Percentiles rank a stretch among this genome's conserved stretches.
phyloP scores from a whole-genome alignment of 2,888 invertebrate species.

The Eilema griseolum region DNA sequence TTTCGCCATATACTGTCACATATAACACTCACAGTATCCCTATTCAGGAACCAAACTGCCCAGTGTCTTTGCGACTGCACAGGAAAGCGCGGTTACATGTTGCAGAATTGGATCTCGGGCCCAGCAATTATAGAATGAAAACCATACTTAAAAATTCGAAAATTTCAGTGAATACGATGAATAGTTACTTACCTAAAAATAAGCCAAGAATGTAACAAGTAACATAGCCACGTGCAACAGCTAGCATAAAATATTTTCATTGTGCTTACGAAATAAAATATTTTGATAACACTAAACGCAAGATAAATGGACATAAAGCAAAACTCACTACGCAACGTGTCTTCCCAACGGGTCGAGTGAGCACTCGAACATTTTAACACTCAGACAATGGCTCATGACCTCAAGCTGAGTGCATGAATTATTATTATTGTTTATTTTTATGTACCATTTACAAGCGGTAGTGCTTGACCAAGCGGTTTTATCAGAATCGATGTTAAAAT shows the following conservation, averaged over 20 bases:
- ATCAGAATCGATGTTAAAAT: constrained; percentile 17
- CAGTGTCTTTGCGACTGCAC: no score
- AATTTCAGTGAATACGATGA: no score
- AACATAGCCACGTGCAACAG: neutral
- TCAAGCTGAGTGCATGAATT: constrained; percentile 71
- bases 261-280: constrained; percentile 15
- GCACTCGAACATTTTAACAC: constrained; percentile 54
- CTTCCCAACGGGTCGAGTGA: constrained; percentile 43
- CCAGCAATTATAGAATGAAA: no score
- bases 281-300: constrained; percentile 23
- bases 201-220: no score
- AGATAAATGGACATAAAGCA: constrained; percentile 40
- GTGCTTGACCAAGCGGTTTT: constrained; percentile 29
- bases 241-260: constrained; percentile 5
- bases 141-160: no score
- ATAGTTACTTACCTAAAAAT: no score
- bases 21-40: no score
- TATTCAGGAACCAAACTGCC: no score
- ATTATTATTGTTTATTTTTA: constrained; percentile 73
- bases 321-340: constrained; percentile 28
- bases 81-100: no score
- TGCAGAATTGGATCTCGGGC: no score
- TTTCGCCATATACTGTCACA: no score
- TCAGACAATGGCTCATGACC: constrained; percentile 76
- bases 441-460: constrained; percentile 36